Evolutionary conservation across 2,797 vertebrate genomes (phyloP).

Genomic region (Karalla daura): DNA sequence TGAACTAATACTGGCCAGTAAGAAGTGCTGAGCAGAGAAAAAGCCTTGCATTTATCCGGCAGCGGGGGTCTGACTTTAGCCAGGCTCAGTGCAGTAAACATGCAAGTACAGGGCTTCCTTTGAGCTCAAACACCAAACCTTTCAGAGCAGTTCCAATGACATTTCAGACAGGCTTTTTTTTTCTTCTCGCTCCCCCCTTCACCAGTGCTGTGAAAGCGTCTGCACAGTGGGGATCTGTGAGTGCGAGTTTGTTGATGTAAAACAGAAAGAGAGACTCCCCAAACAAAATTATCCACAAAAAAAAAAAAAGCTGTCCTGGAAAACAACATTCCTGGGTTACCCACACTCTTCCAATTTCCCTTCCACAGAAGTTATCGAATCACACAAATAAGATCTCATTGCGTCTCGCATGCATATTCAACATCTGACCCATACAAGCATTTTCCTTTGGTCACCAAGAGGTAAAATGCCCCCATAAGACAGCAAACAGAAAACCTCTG

Average conservation of each 20-base stretch:
- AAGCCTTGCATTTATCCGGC: conserved; percentile 62
- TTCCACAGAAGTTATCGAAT: conserved; percentile 37
- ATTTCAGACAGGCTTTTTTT: conserved; percentile 60
- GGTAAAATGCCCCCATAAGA: conserved; percentile 45
- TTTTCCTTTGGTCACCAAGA: conserved; percentile 37
- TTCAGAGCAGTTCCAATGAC: conserved; percentile 70
- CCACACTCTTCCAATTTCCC: conserved; percentile 30
- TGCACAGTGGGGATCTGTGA: conserved; percentile 68
- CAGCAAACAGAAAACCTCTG: conserved; percentile 48
- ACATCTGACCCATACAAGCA: conserved; percentile 49
- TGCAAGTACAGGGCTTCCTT: conserved; percentile 79
- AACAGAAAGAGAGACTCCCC: conserved; percentile 54
- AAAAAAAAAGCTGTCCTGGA: conserved; percentile 37
- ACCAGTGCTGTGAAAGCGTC: conserved; percentile 53
- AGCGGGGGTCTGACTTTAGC: conserved; percentile 53
- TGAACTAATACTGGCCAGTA: conserved; percentile 54
- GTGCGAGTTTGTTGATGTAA: conserved; percentile 67
- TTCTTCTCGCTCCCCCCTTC: no score
- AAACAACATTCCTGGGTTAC: conserved; percentile 72
- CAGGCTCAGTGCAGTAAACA: conserved; percentile 68
- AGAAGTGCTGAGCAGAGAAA: conserved; percentile 62
- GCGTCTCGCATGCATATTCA: conserved; percentile 14
- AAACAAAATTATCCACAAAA: conserved; percentile 53
- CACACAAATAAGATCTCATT: conserved; percentile 36
- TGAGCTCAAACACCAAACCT: conserved; percentile 79